Base-by-base conservation (phyloP, 2,888 invertebrate genomes). In the Lumbricus terrestris region DNA sequence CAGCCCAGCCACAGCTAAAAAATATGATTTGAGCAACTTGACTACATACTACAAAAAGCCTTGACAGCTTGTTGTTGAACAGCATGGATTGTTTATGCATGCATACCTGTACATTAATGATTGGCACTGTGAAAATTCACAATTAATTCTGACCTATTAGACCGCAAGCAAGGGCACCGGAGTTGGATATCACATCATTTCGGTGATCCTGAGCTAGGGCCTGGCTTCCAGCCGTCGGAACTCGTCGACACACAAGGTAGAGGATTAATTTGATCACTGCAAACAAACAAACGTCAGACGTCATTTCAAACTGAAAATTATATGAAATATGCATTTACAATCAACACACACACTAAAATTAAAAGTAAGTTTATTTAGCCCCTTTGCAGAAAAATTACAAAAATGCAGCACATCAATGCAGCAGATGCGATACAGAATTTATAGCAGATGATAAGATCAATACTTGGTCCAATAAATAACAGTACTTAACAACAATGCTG, bases 141-240 rank as follows among this genome's bases (percentile, higher is more conserved):
- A 54, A 15, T 54, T 83, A 54, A 15, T 54, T 83, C 91, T 29
- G 18, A 93, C 93, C 95, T 54, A 96, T 92, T 90, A 94, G 94
- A 40, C 95, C 95, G 92, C 95, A 95, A 29, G 94, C 91, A 5
- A 96, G 92, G 15, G 95, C 95, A 4, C 94, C 94, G 23, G 93
- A 91, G 92, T 96, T 96, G 18, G 95, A 95, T 42, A 96, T 88
- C 35, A 95, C 95, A 91, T 96, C 96, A 92, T 96, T 96, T 18
- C 95, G 93, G 92, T 96, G 96, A 92, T 96, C 95, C 92, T 94
- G 94, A 4, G 95, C 94, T 34, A 96, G 92, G 0, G 95, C 95
- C 89, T 93, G 93, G 15, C 95, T 93, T 0, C 94, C 94, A 0
- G 94, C 93, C 47, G 94, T 93, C 8, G 92, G 92, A 38, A 94